Evolutionary conservation across 2,888 invertebrate genomes (phyloP).

Genomic region (Abrostola tripartita): DNA sequence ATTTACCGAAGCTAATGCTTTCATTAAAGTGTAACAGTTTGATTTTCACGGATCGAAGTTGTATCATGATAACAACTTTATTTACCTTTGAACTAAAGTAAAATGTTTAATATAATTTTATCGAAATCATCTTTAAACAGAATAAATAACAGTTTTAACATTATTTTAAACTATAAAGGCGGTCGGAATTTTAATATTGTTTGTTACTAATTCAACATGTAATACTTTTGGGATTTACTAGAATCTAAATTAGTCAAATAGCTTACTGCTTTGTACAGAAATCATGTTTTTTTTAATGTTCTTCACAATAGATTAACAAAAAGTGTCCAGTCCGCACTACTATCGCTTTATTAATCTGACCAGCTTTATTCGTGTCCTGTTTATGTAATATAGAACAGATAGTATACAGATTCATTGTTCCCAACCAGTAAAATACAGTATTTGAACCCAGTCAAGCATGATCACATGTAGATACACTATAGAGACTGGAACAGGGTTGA

Average conservation of each 20-base stretch:
- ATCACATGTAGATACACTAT: no score
- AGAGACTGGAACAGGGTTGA: no score
- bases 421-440: background rate
- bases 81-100: background rate
- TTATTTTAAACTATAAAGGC: no score
- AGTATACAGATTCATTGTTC: background rate
- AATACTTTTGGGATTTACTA: no score
- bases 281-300: no score
- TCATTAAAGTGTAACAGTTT: slow-evolving; percentile 33
- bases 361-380: background rate
- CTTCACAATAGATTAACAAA: no score
- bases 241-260: no score
- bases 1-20: slow-evolving; percentile 32
- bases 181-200: no score
- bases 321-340: background rate
- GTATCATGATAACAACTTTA: slow-evolving; percentile 21
- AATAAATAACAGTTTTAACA: no score
- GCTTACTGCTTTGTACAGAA: no score
- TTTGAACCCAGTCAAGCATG: background rate
- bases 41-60: slow-evolving; percentile 37
- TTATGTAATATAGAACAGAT: background rate
- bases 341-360: background rate
- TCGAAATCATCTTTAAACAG: no score
- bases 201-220: no score
- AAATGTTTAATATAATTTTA: background rate